Evolutionary conservation across 1,140 invertebrate species (phyloP).

Genomic region (Acromyrmex echinatior): DNA sequence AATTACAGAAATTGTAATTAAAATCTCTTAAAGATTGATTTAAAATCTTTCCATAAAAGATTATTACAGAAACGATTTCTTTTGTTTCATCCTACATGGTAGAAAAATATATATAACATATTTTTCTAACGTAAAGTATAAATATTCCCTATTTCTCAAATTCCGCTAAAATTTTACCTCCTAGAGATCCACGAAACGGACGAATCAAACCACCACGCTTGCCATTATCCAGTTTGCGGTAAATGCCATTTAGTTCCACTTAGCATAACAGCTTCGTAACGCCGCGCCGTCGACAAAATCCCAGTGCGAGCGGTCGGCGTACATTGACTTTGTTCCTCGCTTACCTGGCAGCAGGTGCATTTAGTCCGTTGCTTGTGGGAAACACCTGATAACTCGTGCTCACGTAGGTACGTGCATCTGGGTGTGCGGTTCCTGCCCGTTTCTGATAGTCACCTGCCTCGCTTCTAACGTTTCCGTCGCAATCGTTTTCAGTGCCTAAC

Average conservation of each 20-base stretch:
- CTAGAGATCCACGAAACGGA: neutral
- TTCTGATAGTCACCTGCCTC: slow-evolving; percentile 67
- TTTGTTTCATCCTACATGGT: neutral
- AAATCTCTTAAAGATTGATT: neutral
- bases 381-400: slow-evolving; percentile 74
- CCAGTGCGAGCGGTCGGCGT: slow-evolving; percentile 36
- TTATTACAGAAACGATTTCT: neutral
- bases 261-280: slow-evolving; percentile 50
- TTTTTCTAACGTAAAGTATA: neutral
- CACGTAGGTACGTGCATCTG: slow-evolving; percentile 46
- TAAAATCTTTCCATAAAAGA: neutral
- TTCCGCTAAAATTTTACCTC: neutral
- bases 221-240: slow-evolving; percentile 17
- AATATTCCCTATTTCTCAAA: neutral
- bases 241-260: slow-evolving; percentile 49
- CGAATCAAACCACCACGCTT: neutral
- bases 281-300: slow-evolving; percentile 44
- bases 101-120: neutral
- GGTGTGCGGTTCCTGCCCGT: slow-evolving; percentile 42
- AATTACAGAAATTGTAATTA: neutral
- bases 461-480: slow-evolving; percentile 30
- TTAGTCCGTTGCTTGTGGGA: slow-evolving; percentile 74
- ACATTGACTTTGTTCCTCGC: slow-evolving; percentile 70
- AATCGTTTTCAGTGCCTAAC: slow-evolving; percentile 5
- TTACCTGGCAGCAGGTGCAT: slow-evolving; percentile 73